A percentile compares a stretch with the other conserved stretches of the same genome.
These are phyloP conservation scores for Hyposoter didymator DNA, from an alignment of 2,888 invertebrate species.

Conservation along the genomic window DNA sequence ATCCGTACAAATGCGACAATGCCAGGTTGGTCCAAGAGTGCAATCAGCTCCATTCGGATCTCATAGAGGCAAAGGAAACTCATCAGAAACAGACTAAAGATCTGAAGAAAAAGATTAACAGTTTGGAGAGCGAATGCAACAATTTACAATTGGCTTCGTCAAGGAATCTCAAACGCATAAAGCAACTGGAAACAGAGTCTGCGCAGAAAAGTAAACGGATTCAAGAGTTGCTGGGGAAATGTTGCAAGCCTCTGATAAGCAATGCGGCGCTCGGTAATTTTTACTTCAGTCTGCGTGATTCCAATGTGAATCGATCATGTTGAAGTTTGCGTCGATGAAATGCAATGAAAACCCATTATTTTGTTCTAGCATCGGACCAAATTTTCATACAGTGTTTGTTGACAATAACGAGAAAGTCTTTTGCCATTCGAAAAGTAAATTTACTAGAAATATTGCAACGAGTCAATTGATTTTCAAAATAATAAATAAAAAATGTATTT, in stretches of 20 bases:
- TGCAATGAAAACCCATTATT: too few relatives aligned
- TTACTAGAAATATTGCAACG: too few relatives aligned
- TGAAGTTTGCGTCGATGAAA: too few relatives aligned
- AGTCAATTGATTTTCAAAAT: too few relatives aligned
- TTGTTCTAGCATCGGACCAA: too few relatives aligned
- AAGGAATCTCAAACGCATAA: slow-evolving; percentile 86
- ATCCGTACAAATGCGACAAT: slow-evolving; percentile 93
- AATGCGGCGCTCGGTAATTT: slow-evolving; percentile 78
- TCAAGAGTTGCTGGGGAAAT: slow-evolving; percentile 84
- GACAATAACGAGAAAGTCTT: too few relatives aligned
- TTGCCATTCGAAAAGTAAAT: too few relatives aligned
- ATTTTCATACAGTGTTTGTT: too few relatives aligned
- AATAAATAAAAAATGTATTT: too few relatives aligned
- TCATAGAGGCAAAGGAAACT: slow-evolving; percentile 88
- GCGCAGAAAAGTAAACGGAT: slow-evolving; percentile 86
- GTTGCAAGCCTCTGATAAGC: slow-evolving; percentile 80
- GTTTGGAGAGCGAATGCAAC: slow-evolving; percentile 86
- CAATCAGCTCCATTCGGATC: slow-evolving; percentile 89
- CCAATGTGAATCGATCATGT: too few relatives aligned
- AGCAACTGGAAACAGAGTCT: slow-evolving; percentile 87
- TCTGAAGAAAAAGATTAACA: slow-evolving; percentile 85
- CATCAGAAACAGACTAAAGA: slow-evolving; percentile 86
- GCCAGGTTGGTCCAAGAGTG: slow-evolving; percentile 90
- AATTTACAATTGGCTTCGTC: slow-evolving; percentile 87
- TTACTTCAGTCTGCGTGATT: not conserved